Percentiles rank a stretch among this genome's conserved stretches.
These are phyloP conservation scores for Drosophila varians DNA, from an alignment of 1,140 invertebrate genomes.

Conservation along the genomic window DNA sequence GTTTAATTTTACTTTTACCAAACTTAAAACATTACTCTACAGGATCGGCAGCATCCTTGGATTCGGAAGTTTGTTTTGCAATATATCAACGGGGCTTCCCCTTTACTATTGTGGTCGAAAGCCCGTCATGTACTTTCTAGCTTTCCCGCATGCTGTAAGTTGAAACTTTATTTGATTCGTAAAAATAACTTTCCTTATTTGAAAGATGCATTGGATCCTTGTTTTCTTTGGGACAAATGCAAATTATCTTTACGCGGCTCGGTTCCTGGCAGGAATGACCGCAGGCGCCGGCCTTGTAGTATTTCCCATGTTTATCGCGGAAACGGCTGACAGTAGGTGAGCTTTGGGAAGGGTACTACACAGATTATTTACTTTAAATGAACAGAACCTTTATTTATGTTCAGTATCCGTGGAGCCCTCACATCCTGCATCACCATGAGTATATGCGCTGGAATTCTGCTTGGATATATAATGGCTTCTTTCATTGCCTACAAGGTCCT, in stretches of 20 bases:
- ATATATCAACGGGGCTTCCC: not conserved
- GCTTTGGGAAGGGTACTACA: no score
- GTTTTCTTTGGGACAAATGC: slow-evolving; percentile 54
- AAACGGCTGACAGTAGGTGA: slow-evolving; percentile 71
- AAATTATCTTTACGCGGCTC: slow-evolving; percentile 66
- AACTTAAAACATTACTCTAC: not conserved
- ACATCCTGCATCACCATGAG: slow-evolving; percentile 50
- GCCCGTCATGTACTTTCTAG: slow-evolving; percentile 46
- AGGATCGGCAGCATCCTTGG: not conserved
- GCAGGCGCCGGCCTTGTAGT: slow-evolving; percentile 54
- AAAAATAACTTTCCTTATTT: not conserved
- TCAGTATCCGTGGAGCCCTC: slow-evolving; percentile 56
- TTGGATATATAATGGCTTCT: slow-evolving; percentile 42
- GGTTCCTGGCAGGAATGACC: slow-evolving; percentile 78
- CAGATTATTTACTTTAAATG: no score
- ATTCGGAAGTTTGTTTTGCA: not conserved
- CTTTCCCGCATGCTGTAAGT: slow-evolving; percentile 63
- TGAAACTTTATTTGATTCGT: not conserved
- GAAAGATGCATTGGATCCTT: slow-evolving; percentile 62
- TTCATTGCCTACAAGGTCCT: slow-evolving; percentile 53
- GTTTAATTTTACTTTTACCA: not conserved
- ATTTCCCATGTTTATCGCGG: slow-evolving; percentile 63
- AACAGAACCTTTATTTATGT: not conserved
- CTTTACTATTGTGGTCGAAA: not conserved
- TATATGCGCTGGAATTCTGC: slow-evolving; percentile 48